Evolutionary conservation across 1,140 invertebrate species (phyloP).

Genomic region (Trichoplusia ni): DNA sequence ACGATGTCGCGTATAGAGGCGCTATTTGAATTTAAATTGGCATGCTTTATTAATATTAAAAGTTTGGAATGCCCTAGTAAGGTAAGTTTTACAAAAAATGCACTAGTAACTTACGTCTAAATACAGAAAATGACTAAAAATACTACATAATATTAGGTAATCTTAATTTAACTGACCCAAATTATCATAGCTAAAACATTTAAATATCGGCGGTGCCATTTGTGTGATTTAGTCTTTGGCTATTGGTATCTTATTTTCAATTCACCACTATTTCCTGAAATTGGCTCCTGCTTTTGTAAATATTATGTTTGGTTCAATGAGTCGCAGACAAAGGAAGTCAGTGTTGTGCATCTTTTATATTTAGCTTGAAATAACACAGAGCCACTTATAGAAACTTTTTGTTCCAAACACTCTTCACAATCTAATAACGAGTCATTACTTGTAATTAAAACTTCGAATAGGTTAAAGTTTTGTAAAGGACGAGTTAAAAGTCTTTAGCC

Average conservation of each 20-base stretch:
- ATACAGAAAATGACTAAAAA: too few relatives aligned
- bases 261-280: constrained; percentile 31
- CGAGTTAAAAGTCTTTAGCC: neutral
- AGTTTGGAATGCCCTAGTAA: too few relatives aligned
- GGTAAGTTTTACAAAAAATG: too few relatives aligned
- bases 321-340: constrained; percentile 23
- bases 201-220: neutral
- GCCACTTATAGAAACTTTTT: neutral
- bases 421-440: too few relatives aligned
- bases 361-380: neutral
- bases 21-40: too few relatives aligned
- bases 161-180: too few relatives aligned
- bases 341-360: constrained; percentile 14
- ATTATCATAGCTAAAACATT: too few relatives aligned
- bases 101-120: too few relatives aligned
- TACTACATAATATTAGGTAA: too few relatives aligned
- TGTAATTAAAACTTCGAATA: too few relatives aligned
- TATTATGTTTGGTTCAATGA: constrained; percentile 32
- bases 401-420: too few relatives aligned
- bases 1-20: neutral
- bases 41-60: too few relatives aligned
- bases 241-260: constrained; percentile 26
- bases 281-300: constrained; percentile 27
- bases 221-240: constrained; percentile 6
- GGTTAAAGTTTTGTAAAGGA: neutral